Percentiles rank a stretch among this genome's conserved stretches.
Conservation (phyloP, 92 coral and sea anemone genomes). For the Palythoa grandis region DNA sequence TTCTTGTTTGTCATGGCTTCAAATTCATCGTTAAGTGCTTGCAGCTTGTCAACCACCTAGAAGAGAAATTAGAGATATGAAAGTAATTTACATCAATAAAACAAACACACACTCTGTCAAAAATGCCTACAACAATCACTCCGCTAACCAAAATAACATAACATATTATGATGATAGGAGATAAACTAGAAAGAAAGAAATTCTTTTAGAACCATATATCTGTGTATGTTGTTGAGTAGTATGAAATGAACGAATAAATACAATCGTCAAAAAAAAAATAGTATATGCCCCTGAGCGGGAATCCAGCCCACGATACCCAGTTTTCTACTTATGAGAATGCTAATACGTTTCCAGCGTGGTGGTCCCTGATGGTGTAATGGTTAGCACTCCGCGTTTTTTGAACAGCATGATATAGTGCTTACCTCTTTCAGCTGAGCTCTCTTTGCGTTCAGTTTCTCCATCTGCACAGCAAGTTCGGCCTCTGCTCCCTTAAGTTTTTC, state of each 20-base stretch:
- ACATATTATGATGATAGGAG: background rate
- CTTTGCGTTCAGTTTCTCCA: conserved; percentile 93
- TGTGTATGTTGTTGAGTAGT: too few relatives aligned
- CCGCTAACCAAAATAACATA: too few relatives aligned
- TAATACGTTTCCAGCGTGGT: background rate
- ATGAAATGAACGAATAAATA: too few relatives aligned
- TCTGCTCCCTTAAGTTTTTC: conserved; percentile 94
- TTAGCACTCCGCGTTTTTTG: background rate
- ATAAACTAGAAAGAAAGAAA: too few relatives aligned
- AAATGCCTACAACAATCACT: too few relatives aligned
- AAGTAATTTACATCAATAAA: background rate
- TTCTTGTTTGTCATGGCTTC: conserved; percentile 96
- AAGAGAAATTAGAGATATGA: background rate
- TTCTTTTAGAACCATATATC: too few relatives aligned
- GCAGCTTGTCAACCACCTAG: conserved; percentile 97
- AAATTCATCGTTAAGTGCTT: conserved; percentile 97
- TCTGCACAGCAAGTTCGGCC: conserved; percentile 95
- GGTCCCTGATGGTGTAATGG: too few relatives aligned
- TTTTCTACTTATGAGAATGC: too few relatives aligned
- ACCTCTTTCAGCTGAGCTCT: conserved; percentile 98
- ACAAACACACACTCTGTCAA: background rate
- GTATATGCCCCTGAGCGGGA: too few relatives aligned
- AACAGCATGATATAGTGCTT: background rate
- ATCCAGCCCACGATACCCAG: background rate
- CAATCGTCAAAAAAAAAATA: too few relatives aligned